phyloP scores from a whole-genome alignment of 2,113 vertebrate species.

The Petrocephalus microphthalmus region DNA sequence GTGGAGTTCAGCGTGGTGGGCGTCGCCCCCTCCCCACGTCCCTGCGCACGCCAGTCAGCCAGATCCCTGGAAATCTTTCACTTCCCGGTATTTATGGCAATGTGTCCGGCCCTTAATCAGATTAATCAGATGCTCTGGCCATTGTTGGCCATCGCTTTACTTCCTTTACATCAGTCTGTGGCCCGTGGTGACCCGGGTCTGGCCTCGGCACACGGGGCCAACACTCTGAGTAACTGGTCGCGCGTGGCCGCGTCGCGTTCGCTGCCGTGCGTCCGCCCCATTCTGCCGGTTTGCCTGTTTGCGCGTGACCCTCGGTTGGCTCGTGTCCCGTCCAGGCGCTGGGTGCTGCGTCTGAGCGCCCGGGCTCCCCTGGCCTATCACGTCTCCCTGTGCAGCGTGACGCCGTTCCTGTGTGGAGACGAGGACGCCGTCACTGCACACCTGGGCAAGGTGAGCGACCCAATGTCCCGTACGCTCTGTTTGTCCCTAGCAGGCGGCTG shows the following conservation, averaged over 20 bases:
- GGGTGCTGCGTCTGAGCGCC: slow-evolving; percentile 64
- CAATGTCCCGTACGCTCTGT: slow-evolving; percentile 1
- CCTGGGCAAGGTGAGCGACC: slow-evolving; percentile 68
- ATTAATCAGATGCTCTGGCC: neutral
- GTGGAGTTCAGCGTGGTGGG: slow-evolving; percentile 32
- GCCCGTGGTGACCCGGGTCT: slow-evolving; percentile 24
- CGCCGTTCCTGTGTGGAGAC: slow-evolving; percentile 74
- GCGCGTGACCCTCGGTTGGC: neutral
- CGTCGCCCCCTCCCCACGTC: neutral
- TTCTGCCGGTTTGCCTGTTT: too few species aligned
- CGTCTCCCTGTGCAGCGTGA: slow-evolving; percentile 72
- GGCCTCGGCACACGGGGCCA: neutral
- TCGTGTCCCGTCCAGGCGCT: slow-evolving; percentile 57
- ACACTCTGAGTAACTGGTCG: neutral
- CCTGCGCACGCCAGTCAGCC: neutral
- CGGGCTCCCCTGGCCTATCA: slow-evolving; percentile 63
- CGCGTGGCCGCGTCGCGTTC: neutral
- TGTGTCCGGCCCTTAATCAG: neutral
- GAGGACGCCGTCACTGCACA: slow-evolving; percentile 72
- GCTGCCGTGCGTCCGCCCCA: too few species aligned
- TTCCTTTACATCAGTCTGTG: slow-evolving; percentile 52
- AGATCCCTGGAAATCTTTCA: slow-evolving; percentile 12
- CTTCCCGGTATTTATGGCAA: slow-evolving; percentile 2
- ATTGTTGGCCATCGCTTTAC: slow-evolving; percentile 26
- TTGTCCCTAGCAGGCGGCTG: neutral